A percentile compares a stretch with the other conserved stretches of the same genome.
Conservation (phyloP, 1,140 invertebrate species). For the Pseudobourletiella spinata region DNA sequence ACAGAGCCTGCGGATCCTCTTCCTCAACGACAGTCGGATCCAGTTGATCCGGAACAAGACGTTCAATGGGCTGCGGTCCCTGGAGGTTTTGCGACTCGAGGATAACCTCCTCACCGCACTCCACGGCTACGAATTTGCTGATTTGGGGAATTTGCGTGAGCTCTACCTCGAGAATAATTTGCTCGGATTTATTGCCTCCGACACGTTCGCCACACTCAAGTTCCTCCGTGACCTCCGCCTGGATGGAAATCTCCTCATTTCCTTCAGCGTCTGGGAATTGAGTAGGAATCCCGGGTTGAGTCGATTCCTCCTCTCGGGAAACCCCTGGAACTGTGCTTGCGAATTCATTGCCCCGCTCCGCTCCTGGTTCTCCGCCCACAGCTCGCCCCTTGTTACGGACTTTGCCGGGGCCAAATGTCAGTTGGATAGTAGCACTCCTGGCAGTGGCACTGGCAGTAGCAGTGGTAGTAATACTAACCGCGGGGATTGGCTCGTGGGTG, state of each 20-base stretch:
- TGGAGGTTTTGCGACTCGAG: conserved; percentile 72
- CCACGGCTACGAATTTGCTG: conserved; percentile 81
- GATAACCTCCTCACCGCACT: conserved; percentile 70
- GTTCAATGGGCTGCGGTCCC: conserved; percentile 73
- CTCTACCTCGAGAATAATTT: conserved; percentile 80
- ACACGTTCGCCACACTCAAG: conserved; percentile 64
- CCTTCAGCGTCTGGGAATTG: conserved; percentile 74
- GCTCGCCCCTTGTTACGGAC: conserved; percentile 66
- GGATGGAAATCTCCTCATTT: conserved; percentile 70
- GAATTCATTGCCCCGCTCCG: conserved; percentile 77
- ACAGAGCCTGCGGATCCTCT: conserved; percentile 75
- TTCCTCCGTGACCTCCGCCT: conserved; percentile 70
- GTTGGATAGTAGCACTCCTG: too few species aligned
- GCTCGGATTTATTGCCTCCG: conserved; percentile 65
- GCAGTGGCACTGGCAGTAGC: too few species aligned
- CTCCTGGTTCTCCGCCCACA: conserved; percentile 69
- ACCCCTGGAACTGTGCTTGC: conserved; percentile 82
- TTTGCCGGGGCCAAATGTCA: conserved; percentile 66
- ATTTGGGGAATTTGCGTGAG: conserved; percentile 66
- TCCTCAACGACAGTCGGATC: conserved; percentile 74
- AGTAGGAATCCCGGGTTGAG: conserved; percentile 56
- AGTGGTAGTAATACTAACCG: too few species aligned
- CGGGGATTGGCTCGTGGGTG: too few species aligned
- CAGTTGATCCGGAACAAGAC: conserved; percentile 74
- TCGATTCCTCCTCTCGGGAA: conserved; percentile 63